Evolutionary conservation across 2,113 vertebrate species (phyloP).

Genomic region (Planiliza haematocheilus): DNA sequence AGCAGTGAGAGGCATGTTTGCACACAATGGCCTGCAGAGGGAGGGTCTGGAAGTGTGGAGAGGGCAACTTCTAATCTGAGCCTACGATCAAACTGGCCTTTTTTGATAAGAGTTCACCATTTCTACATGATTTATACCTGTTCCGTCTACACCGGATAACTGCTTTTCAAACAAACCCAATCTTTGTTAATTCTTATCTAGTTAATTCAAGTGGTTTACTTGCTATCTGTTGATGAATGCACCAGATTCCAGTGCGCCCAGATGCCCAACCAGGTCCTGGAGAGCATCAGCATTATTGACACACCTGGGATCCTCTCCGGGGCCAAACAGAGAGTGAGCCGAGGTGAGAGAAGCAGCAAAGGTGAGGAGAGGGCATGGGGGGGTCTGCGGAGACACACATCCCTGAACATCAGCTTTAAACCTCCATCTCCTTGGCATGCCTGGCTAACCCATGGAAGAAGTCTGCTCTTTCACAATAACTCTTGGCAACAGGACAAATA

Average conservation of each 20-base stretch:
- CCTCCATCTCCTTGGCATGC: constrained; percentile 65
- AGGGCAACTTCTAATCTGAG: constrained; percentile 59
- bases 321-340: constrained; percentile 91
- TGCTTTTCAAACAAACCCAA: too few relatives aligned
- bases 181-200: too few relatives aligned
- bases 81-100: constrained; percentile 55
- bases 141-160: too few relatives aligned
- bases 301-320: constrained; percentile 91
- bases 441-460: constrained; percentile 71
- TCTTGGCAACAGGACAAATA: constrained; percentile 47
- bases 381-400: constrained; percentile 55
- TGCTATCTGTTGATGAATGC: constrained; percentile 3
- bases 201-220: too few relatives aligned
- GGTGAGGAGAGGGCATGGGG: constrained; percentile 70
- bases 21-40: constrained; percentile 80
- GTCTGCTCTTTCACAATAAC: constrained; percentile 59
- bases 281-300: constrained; percentile 94
- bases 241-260: constrained; percentile 92
- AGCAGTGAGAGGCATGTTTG: constrained; percentile 64
- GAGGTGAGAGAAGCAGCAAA: constrained; percentile 84
- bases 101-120: constrained; percentile 50
- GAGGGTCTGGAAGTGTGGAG: constrained; percentile 52
- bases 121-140: too few relatives aligned
- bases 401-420: constrained; percentile 55
- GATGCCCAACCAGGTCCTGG: constrained; percentile 91